These are phyloP conservation scores for Heterotis niloticus DNA, from an alignment of 2,113 vertebrate species.

Conservation along the genomic window DNA sequence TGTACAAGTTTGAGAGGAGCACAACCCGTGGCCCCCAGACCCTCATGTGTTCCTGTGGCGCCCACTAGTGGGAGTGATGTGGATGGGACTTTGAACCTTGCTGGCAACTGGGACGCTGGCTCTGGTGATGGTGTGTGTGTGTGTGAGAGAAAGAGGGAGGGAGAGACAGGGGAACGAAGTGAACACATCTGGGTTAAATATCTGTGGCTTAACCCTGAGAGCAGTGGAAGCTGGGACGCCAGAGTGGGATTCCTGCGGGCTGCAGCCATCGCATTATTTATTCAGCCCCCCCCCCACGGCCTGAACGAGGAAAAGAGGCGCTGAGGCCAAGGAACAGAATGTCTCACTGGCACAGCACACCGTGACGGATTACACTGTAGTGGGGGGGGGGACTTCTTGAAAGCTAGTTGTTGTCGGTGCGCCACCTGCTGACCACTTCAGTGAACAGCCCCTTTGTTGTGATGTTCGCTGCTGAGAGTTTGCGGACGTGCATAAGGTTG, in stretches of 20 bases:
- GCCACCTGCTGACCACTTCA: conserved; percentile 19
- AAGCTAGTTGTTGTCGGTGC: conserved; percentile 8
- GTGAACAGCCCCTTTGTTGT: not conserved
- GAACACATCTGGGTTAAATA: conserved; percentile 66
- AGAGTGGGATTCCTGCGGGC: conserved; percentile 70
- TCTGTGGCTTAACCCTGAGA: conserved; percentile 61
- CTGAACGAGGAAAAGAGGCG: conserved; percentile 59
- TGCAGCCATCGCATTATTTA: conserved; percentile 75
- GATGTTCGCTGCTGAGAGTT: not conserved
- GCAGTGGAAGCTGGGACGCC: conserved; percentile 60
- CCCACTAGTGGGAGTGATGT: not conserved
- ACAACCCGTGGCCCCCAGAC: not conserved
- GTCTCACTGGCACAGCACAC: conserved; percentile 51
- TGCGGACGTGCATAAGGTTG: too few species aligned
- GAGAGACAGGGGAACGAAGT: conserved; percentile 21
- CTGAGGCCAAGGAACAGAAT: conserved; percentile 63
- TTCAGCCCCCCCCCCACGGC: conserved; percentile 64
- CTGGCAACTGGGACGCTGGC: too few species aligned
- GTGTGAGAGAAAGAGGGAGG: too few species aligned
- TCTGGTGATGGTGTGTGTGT: too few species aligned
- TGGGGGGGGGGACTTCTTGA: conserved; percentile 33
- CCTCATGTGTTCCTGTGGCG: not conserved
- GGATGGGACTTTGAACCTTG: not conserved
- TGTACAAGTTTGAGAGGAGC: not conserved
- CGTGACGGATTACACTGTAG: conserved; percentile 50